Conservation (phyloP, 2,113 vertebrate species). For the Leptobrachium leishanense region DNA sequence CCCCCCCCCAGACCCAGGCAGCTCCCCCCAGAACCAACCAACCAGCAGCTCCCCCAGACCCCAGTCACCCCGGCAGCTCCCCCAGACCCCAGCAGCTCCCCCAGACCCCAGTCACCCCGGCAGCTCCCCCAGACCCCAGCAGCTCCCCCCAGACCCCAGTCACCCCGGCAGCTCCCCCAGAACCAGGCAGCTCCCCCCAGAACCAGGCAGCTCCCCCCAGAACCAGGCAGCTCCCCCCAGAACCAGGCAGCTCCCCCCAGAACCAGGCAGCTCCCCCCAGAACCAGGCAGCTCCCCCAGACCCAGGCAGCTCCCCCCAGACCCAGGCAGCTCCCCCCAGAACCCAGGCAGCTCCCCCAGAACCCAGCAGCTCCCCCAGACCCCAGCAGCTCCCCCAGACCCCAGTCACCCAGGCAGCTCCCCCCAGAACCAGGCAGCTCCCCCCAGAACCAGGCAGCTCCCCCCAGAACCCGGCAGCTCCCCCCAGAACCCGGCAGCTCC, state of each 20-base stretch:
- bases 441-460: constrained; percentile 42
- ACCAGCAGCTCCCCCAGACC: not conserved
- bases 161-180: constrained; percentile 85
- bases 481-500: too few relatives aligned
- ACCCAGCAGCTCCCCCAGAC: constrained; percentile 65
- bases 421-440: constrained; percentile 91
- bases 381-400: constrained; percentile 84
- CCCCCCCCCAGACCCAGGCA: too few relatives aligned
- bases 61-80: not conserved
- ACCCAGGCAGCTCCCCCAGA: not conserved
- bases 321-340: too few relatives aligned
- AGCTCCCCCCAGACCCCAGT: constrained; percentile 88
- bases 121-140: too few relatives aligned
- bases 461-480: too few relatives aligned
- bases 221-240: too few relatives aligned
- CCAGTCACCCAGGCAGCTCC: constrained; percentile 87
- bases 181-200: too few relatives aligned
- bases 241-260: too few relatives aligned
- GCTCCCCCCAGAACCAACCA: too few relatives aligned
- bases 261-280: not conserved
- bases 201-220: too few relatives aligned
- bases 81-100: too few relatives aligned
- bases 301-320: not conserved
- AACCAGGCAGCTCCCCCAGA: too few relatives aligned
- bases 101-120: not conserved